phyloP scores from a whole-genome alignment of 2,888 invertebrate genomes.

The Drosophila tripunctata region DNA sequence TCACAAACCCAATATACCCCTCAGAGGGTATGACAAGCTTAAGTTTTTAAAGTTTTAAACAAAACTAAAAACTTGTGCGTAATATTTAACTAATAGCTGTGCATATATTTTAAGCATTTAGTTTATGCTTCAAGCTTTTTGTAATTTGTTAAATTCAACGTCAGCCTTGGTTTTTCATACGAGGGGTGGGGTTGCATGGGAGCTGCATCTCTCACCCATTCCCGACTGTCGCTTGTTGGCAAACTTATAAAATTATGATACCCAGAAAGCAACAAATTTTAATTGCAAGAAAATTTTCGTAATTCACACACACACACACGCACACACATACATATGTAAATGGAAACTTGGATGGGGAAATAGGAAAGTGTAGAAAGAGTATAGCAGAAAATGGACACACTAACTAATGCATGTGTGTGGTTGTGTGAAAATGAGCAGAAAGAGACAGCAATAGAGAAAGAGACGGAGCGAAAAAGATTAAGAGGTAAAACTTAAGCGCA shows the following conservation, averaged over 20 bases:
- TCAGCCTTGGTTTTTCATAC: neutral
- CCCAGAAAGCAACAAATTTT: conserved; percentile 78
- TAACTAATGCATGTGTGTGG: conserved; percentile 19
- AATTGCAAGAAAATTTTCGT: conserved; percentile 74
- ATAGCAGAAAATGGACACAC: neutral
- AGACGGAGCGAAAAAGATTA: neutral
- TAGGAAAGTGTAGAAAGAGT: neutral
- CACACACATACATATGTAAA: conserved; percentile 2
- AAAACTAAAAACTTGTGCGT: conserved; percentile 26
- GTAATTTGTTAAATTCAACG: conserved; percentile 64
- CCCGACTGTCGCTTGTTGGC: conserved; percentile 20
- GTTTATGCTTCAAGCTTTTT: conserved; percentile 55
- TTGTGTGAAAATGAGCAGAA: neutral
- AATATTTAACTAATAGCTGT: conserved; percentile 54
- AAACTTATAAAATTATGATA: conserved; percentile 77
- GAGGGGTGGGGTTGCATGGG: too few relatives aligned
- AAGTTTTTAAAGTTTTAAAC: neutral
- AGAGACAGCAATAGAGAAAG: neutral
- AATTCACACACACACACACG: conserved; percentile 53
- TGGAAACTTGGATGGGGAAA: conserved; percentile 11
- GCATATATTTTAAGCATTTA: conserved; percentile 53
- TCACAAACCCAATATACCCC: too few relatives aligned
- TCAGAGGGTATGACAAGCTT: neutral
- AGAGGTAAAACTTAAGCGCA: neutral
- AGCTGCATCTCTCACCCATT: neutral